phyloP scores from a whole-genome alignment of 2,888 invertebrate genomes.

The Temnothorax unifasciatus region DNA sequence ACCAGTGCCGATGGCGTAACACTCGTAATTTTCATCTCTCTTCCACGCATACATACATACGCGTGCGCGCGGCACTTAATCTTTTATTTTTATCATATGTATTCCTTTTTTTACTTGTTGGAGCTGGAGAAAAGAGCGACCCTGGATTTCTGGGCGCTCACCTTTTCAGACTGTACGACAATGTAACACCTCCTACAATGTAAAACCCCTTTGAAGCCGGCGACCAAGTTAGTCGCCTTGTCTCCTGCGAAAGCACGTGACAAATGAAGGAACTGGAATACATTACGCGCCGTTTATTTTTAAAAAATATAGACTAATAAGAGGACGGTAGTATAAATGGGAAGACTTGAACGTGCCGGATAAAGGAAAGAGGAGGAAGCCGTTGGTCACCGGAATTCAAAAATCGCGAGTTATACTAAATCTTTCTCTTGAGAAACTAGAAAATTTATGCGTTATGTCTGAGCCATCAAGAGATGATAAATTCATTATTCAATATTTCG shows the following conservation, averaged over 20 bases:
- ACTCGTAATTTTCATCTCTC: neutral
- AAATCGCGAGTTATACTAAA: slow-evolving; percentile 63
- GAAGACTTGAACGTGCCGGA: slow-evolving; percentile 48
- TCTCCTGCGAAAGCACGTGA: slow-evolving; percentile 58
- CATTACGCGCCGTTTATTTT: slow-evolving; percentile 71
- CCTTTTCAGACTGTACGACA: slow-evolving; percentile 63
- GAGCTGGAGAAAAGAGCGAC: slow-evolving; percentile 23
- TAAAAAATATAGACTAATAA: slow-evolving; percentile 64
- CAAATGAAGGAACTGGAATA: slow-evolving; percentile 73
- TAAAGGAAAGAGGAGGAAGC: slow-evolving; percentile 67
- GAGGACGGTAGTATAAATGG: slow-evolving; percentile 63
- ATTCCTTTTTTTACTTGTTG: too few relatives aligned
- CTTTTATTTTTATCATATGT: neutral
- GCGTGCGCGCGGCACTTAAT: slow-evolving; percentile 24
- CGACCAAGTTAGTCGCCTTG: slow-evolving; percentile 5
- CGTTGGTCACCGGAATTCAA: slow-evolving; percentile 62
- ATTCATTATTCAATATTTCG: neutral
- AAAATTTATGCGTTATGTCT: slow-evolving; percentile 27
- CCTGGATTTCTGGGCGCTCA: slow-evolving; percentile 32
- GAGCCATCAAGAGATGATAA: neutral
- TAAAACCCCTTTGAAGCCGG: slow-evolving; percentile 61
- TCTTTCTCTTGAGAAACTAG: slow-evolving; percentile 47
- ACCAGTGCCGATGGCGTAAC: neutral
- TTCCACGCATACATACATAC: neutral
- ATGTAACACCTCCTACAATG: slow-evolving; percentile 59